Conservation (phyloP, 2,888 invertebrate species). For the Acanthosepion esculentum region DNA sequence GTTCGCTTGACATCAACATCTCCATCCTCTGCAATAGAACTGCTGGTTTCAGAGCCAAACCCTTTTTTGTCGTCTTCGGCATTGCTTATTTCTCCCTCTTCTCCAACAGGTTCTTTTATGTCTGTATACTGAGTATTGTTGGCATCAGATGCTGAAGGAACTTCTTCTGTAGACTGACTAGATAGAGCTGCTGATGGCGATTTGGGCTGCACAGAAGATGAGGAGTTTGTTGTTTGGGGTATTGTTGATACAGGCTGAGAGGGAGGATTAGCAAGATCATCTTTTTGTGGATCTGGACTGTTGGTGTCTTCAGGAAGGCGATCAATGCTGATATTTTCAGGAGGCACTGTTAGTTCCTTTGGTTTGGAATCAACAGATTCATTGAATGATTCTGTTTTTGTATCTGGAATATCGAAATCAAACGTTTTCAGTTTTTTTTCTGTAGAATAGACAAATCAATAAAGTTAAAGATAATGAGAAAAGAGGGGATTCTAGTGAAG, state of each 20-base stretch:
- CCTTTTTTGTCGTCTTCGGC: constrained; percentile 4
- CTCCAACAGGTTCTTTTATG: background rate
- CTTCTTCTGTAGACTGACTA: background rate
- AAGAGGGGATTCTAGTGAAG: too few relatives aligned
- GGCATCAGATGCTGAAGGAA: background rate
- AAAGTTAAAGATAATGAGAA: background rate
- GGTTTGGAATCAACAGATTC: constrained; percentile 22
- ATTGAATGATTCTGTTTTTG: background rate
- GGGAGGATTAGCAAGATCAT: background rate
- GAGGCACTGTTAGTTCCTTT: constrained; percentile 37
- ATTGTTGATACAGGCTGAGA: background rate
- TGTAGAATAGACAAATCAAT: background rate
- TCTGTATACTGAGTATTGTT: background rate
- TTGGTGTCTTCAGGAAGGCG: background rate
- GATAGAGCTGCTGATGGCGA: background rate
- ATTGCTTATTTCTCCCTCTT: background rate
- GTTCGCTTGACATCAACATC: background rate
- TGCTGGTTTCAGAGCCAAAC: background rate
- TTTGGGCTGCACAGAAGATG: background rate
- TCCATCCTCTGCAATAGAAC: background rate
- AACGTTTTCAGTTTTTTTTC: background rate
- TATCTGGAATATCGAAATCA: background rate
- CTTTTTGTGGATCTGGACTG: background rate
- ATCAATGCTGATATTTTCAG: background rate
- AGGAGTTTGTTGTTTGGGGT: background rate